Evolutionary conservation across 2,113 vertebrate genomes (phyloP).

Genomic region (Scytalopus superciliaris): DNA sequence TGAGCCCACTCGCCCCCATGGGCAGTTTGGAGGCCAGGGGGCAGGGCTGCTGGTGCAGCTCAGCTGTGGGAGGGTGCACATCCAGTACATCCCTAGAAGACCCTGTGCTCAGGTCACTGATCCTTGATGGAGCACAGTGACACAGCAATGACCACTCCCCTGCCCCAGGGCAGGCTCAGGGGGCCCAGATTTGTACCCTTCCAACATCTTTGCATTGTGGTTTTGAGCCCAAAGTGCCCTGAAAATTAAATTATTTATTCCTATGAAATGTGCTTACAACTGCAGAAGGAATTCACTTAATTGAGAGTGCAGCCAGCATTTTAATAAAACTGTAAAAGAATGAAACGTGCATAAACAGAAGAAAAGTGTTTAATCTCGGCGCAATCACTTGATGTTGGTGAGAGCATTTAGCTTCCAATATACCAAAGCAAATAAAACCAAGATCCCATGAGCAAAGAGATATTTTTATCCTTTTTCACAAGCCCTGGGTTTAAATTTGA

Average conservation of each 20-base stretch:
- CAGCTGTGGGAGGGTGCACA: rapidly evolving
- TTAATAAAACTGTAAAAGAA: conserved; percentile 49
- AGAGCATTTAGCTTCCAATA: conserved; percentile 19
- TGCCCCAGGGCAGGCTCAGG: neutral
- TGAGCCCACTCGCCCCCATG: rapidly evolving
- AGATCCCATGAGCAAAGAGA: conserved; percentile 37
- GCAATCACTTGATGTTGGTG: neutral
- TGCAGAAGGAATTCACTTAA: conserved; percentile 1
- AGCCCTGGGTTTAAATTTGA: conserved; percentile 31
- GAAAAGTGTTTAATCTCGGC: conserved; percentile 36
- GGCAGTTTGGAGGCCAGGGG: neutral
- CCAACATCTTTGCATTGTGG: neutral
- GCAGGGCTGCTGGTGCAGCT: neutral
- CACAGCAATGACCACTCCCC: rapidly evolving
- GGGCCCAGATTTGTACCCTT: neutral
- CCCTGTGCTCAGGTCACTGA: rapidly evolving
- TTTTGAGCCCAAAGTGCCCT: neutral
- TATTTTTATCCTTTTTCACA: conserved; percentile 33
- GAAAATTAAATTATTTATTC: conserved; percentile 17
- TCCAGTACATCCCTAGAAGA: neutral
- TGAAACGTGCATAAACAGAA: conserved; percentile 23
- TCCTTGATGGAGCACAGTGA: neutral
- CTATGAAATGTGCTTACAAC: conserved; percentile 3
- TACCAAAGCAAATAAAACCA: conserved; percentile 27
- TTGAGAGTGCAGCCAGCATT: conserved; percentile 35